These are phyloP conservation scores for Peromyscus melanophrys DNA, from an alignment of 2,797 vertebrate genomes.

Conservation along the genomic window DNA sequence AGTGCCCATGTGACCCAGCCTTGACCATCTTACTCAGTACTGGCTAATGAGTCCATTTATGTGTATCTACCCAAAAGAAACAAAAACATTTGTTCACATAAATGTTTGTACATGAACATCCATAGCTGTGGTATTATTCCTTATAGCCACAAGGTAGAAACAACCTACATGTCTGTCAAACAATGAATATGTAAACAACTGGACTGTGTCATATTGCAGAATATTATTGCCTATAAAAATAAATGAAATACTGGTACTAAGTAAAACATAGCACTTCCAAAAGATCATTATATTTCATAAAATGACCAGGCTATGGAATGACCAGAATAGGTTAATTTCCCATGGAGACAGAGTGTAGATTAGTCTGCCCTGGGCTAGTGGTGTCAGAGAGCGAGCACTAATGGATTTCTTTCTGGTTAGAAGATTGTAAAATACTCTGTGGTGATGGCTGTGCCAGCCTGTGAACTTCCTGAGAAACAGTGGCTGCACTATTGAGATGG, in stretches of 20 bases:
- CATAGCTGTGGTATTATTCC: neutral
- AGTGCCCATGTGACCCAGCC: neutral
- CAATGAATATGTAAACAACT: slow-evolving; percentile 9
- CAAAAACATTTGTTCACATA: neutral
- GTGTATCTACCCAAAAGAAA: neutral
- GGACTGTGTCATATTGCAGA: neutral
- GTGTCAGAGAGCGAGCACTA: neutral
- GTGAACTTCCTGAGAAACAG: neutral
- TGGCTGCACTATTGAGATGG: neutral
- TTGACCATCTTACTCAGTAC: neutral
- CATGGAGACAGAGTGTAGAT: neutral
- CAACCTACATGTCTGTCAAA: neutral
- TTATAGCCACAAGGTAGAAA: neutral
- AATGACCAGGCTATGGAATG: neutral
- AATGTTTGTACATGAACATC: neutral
- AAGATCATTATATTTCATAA: neutral
- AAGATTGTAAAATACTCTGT: neutral
- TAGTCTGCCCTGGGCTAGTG: neutral
- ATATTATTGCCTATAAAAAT: slow-evolving; percentile 18
- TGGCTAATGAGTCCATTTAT: neutral
- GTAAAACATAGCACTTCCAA: neutral
- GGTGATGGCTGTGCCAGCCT: neutral
- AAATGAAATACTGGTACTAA: neutral
- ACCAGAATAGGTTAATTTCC: neutral
- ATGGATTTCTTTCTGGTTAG: neutral